Base-by-base conservation (phyloP, 2,888 invertebrate species). In the Agrotis puta region DNA sequence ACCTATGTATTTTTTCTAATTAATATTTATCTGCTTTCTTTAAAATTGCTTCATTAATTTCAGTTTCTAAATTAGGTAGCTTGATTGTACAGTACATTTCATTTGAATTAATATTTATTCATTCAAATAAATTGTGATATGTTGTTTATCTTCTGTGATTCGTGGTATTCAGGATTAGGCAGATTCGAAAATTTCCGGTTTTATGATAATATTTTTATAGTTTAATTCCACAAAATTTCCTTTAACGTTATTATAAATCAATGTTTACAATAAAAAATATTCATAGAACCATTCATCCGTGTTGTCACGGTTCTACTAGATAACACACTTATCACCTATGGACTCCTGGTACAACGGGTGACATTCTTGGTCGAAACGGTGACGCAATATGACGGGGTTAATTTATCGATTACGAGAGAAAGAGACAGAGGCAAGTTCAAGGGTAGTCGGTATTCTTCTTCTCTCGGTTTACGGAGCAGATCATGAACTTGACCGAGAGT, bases 301-400 rank as follows among this genome's bases (percentile, higher is more conserved):
- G 62, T 62, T 84, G 84, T 87, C 83, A 82, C 58, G 57, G 18
- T 68, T 56, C 61, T 69, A 74, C 82, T 83, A 50, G 73, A 39
- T 39, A 39, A 11, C 11, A 39, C 39, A 39, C 39, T 72, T 64
- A 1, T n/a, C 20, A 43, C 58, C 77, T 86, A 90, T 94, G 90
- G 62, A 75, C 56, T 76, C 93, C 92, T 94, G 79, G 93, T 94
- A 91, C 64, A 45, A 63, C 74, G 83, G 91, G 92, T 91, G 93
- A 92, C 92, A 93, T 86, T 89, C 89, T 91, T 89, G 84, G 84
- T 84, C 83, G 82, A 84, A 85, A 85, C 78, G 74, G 70, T 85
- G 85, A 85, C 84, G 85, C 82, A 82, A 81, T 71, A 79, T 84
- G 84, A 82, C 85, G 78, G 72, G 70, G 62, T 79, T 66, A 75